phyloP scores from a whole-genome alignment of 2,888 invertebrate species.

The Tridacna gigas region DNA sequence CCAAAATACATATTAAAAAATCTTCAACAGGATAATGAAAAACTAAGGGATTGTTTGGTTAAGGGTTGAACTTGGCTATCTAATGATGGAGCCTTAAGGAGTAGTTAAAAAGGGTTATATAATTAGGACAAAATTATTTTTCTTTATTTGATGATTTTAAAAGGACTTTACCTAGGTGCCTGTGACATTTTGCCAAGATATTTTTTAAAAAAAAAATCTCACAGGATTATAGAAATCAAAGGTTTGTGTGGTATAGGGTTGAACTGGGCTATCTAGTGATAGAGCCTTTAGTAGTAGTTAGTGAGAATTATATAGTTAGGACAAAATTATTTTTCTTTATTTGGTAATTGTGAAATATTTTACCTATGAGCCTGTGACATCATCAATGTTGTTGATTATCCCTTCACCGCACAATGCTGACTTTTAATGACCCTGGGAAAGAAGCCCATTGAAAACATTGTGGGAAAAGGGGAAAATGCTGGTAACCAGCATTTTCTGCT shows the following conservation, averaged over 20 bases:
- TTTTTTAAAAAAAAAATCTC: not conserved
- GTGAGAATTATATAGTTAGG: too few relatives aligned
- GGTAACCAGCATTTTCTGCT: not conserved
- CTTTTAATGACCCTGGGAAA: too few relatives aligned
- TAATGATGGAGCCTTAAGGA: too few relatives aligned
- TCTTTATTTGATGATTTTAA: too few relatives aligned
- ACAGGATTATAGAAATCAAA: not conserved
- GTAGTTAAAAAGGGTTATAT: too few relatives aligned
- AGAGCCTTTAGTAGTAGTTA: too few relatives aligned
- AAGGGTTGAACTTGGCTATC: not conserved
- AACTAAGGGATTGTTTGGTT: not conserved
- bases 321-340: too few relatives aligned
- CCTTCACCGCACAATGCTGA: not conserved
- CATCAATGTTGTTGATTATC: not conserved
- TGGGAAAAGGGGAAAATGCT: conserved; percentile 9
- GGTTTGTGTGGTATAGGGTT: not conserved
- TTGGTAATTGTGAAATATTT: too few relatives aligned
- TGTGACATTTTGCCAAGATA: not conserved
- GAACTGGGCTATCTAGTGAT: not conserved
- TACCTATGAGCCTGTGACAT: too few relatives aligned
- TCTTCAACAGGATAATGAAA: not conserved
- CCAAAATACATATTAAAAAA: not conserved
- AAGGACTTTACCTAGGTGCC: too few relatives aligned
- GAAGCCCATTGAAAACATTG: conserved; percentile 14
- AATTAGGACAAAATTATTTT: too few relatives aligned